These are phyloP conservation scores for Phylloscopus trochilus DNA, from an alignment of 2,113 vertebrate species.

Conservation along the genomic window DNA sequence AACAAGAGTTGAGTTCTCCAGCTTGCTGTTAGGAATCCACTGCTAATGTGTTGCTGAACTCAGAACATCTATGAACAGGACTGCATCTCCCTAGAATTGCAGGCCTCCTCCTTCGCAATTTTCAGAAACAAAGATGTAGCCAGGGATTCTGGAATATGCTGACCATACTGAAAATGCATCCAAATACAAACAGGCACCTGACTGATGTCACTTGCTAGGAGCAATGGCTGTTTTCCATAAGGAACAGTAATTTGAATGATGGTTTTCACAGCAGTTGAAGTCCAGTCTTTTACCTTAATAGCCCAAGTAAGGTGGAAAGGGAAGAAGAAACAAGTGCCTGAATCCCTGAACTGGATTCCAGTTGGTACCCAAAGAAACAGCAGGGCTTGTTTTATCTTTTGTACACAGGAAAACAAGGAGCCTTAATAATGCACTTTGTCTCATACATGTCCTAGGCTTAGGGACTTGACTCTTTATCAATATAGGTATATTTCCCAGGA, in stretches of 20 bases:
- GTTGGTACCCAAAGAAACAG: background rate
- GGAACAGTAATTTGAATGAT: background rate
- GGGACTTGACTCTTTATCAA: background rate
- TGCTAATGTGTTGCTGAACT: background rate
- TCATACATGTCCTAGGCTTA: background rate
- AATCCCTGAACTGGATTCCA: background rate
- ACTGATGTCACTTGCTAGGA: background rate
- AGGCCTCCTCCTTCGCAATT: background rate
- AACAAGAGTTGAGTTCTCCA: background rate
- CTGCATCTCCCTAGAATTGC: background rate
- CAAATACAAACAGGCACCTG: background rate
- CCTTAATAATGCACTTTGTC: background rate
- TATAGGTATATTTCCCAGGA: background rate
- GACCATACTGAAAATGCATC: background rate
- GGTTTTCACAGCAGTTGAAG: background rate
- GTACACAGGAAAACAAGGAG: background rate
- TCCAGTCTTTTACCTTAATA: background rate
- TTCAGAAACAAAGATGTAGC: background rate
- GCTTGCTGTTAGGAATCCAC: background rate
- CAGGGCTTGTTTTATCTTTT: background rate
- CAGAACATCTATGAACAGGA: background rate
- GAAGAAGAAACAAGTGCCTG: background rate
- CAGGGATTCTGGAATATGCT: background rate
- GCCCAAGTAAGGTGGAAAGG: background rate
- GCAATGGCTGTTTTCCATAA: background rate